These are phyloP conservation scores for Pithys albifrons DNA, from an alignment of 2,113 vertebrate species.

Conservation along the genomic window DNA sequence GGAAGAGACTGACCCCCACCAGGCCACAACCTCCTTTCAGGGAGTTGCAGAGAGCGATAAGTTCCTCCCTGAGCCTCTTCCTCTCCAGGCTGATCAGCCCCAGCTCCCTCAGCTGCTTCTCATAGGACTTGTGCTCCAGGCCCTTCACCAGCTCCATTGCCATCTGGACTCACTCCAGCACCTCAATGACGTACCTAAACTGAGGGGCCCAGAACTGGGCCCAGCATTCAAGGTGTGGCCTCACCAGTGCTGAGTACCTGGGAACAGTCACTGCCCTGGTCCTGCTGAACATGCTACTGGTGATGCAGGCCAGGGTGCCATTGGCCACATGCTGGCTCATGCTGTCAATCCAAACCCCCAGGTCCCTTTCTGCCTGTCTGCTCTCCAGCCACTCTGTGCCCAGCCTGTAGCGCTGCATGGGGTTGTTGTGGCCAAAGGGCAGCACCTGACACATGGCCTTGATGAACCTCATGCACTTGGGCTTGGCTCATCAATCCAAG, in stretches of 20 bases:
- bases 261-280: neutral
- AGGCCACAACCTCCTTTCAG: neutral
- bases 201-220: neutral
- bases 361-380: rapidly evolving
- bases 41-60: neutral
- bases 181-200: neutral
- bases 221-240: neutral
- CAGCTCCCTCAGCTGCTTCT: neutral
- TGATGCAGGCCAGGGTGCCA: neutral
- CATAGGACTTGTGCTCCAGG: neutral
- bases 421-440: neutral
- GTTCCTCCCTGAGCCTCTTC: neutral
- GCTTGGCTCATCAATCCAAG: neutral
- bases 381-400: neutral
- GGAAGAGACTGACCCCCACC: neutral
- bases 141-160: rapidly evolving
- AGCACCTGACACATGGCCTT: neutral
- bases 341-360: neutral
- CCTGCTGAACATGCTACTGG: neutral
- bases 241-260: neutral
- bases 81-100: neutral
- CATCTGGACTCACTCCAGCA: neutral
- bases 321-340: neutral
- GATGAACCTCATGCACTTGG: neutral
- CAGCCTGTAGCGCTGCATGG: neutral